Conservation (phyloP, 2,888 invertebrate genomes). For the Dusona sp. region DNA sequence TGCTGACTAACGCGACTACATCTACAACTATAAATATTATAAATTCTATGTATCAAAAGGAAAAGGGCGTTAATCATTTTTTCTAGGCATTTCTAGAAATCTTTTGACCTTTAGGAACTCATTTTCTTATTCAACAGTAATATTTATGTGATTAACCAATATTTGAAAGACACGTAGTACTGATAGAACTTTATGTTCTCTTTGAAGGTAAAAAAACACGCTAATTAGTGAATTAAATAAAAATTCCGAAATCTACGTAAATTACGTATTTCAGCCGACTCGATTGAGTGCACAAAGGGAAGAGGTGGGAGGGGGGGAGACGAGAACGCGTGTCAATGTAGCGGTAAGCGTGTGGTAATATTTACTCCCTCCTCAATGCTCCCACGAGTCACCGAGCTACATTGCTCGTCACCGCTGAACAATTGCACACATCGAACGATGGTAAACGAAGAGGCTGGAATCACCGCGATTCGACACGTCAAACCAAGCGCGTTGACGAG, state of each 20-base stretch:
- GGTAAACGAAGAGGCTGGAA: not conserved
- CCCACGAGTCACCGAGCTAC: not conserved
- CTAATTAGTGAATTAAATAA: not conserved
- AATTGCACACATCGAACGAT: not conserved
- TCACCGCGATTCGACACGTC: not conserved
- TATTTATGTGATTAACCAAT: not conserved
- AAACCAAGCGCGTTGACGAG: slow-evolving; percentile 17
- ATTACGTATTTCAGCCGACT: not conserved
- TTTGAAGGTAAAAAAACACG: not conserved
- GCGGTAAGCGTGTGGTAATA: not conserved
- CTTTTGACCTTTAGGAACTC: not conserved
- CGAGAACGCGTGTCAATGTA: not conserved
- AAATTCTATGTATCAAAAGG: not conserved
- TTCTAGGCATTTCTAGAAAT: not conserved
- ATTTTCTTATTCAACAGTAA: not conserved
- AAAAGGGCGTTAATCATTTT: not conserved
- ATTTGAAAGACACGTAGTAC: not conserved
- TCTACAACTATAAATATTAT: not conserved
- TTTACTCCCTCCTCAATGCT: not conserved
- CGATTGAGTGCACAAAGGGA: not conserved
- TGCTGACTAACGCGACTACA: not conserved
- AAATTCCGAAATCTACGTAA: not conserved
- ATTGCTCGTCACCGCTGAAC: not conserved
- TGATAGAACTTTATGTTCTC: not conserved
- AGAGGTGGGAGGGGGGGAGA: too few species aligned